Percentiles rank a stretch among this genome's conserved stretches.
Conservation (phyloP, 2,888 invertebrate genomes). For the Netelia fuscicornis region DNA sequence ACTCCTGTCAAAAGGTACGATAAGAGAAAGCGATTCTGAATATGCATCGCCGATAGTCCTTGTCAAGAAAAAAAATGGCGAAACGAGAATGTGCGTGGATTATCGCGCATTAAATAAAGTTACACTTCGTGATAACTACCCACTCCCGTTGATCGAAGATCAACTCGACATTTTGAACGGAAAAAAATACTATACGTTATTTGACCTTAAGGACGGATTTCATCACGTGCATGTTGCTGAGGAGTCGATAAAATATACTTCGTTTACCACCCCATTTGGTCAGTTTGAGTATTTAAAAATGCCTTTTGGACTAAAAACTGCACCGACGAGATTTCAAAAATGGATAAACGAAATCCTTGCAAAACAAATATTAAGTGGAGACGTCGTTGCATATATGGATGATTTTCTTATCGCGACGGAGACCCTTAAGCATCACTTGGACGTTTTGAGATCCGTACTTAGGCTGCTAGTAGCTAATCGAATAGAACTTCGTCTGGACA, state of each 20-base stretch:
- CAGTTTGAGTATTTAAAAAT: slow-evolving; percentile 52
- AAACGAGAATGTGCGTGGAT: slow-evolving; percentile 66
- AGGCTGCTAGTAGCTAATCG: slow-evolving; percentile 37
- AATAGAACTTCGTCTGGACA: slow-evolving; percentile 23
- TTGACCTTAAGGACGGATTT: slow-evolving; percentile 57
- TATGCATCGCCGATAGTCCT: slow-evolving; percentile 58
- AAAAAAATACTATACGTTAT: slow-evolving; percentile 57
- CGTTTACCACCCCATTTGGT: slow-evolving; percentile 50
- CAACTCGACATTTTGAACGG: slow-evolving; percentile 52
- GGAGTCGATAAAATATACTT: slow-evolving; percentile 49
- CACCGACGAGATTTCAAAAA: slow-evolving; percentile 1
- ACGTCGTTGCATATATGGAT: too few relatives aligned
- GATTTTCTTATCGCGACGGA: slow-evolving; percentile 58
- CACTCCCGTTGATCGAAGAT: slow-evolving; percentile 64
- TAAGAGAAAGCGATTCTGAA: slow-evolving; percentile 56
- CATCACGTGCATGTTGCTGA: slow-evolving; percentile 35
- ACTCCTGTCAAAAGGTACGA: slow-evolving; percentile 55
- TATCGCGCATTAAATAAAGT: slow-evolving; percentile 54
- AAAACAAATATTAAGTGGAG: too few relatives aligned
- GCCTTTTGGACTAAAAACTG: slow-evolving; percentile 55
- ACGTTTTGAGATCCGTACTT: slow-evolving; percentile 49
- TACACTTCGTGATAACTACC: slow-evolving; percentile 61
- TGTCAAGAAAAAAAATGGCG: slow-evolving; percentile 64
- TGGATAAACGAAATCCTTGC: too few relatives aligned
- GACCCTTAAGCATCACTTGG: slow-evolving; percentile 52